phyloP scores from a whole-genome alignment of 2,797 vertebrate species.

The Margarornis squamiger region DNA sequence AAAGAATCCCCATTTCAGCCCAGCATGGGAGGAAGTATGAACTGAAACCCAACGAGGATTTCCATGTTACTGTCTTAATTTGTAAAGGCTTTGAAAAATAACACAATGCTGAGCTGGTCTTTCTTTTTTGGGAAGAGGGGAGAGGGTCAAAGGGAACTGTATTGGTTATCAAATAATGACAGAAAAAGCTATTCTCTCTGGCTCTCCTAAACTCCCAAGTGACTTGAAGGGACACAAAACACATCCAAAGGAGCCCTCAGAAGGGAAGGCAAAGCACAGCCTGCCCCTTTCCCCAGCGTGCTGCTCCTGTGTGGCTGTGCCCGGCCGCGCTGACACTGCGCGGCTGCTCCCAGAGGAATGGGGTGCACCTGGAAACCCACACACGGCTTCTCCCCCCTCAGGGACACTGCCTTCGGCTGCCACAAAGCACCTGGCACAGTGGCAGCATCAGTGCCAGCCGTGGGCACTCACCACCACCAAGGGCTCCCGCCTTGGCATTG shows the following conservation, averaged over 20 bases:
- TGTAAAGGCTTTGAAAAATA: conserved; percentile 73
- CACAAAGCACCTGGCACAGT: not conserved
- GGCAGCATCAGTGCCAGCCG: not conserved
- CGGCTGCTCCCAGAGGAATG: not conserved
- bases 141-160: conserved; percentile 71
- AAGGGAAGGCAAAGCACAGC: conserved; percentile 50
- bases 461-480: not conserved
- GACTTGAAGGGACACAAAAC: conserved; percentile 71
- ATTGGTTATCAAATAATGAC: conserved; percentile 74
- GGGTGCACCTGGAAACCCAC: not conserved
- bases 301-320: conserved; percentile 9
- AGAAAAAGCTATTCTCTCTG: conserved; percentile 69
- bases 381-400: not conserved
- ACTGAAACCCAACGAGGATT: conserved; percentile 71
- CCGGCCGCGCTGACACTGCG: not conserved
- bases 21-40: conserved; percentile 74
- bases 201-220: conserved; percentile 65
- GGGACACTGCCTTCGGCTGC: not conserved
- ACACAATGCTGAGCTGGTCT: conserved; percentile 70
- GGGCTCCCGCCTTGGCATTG: not conserved
- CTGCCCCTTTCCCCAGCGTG: not conserved
- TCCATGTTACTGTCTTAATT: conserved; percentile 74
- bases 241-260: conserved; percentile 56
- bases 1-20: conserved; percentile 71
- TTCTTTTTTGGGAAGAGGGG: conserved; percentile 69